Evolutionary conservation across 2,888 invertebrate species (phyloP).

Genomic region (Hanleya hanleyi): DNA sequence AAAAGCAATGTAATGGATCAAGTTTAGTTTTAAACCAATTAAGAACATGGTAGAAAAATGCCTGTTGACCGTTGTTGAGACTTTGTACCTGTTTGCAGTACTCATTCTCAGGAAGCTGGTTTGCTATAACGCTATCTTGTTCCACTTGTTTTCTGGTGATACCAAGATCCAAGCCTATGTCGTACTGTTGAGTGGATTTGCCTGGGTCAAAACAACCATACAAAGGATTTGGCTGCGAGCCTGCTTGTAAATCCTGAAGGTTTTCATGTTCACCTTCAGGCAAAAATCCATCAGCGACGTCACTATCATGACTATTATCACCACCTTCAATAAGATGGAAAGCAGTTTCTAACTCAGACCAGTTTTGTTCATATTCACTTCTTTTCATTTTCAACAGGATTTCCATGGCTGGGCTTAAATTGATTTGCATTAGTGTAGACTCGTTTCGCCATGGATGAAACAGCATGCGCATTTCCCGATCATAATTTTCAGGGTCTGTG

Average conservation of each 20-base stretch:
- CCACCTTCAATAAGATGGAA: too few relatives aligned
- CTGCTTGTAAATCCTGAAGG: neutral
- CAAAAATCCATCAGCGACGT: too few relatives aligned
- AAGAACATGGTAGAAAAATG: slow-evolving; percentile 1
- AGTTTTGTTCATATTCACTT: too few relatives aligned
- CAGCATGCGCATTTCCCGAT: slow-evolving; percentile 30
- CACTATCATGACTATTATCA: too few relatives aligned
- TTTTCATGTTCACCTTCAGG: slow-evolving; percentile 15
- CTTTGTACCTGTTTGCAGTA: neutral
- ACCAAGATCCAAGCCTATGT: slow-evolving; percentile 4
- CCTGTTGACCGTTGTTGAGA: neutral
- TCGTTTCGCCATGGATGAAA: slow-evolving; percentile 21
- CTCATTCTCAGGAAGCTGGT: neutral
- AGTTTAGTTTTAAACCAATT: neutral
- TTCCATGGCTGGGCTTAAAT: too few relatives aligned
- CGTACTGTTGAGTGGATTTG: neutral
- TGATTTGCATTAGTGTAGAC: too few relatives aligned
- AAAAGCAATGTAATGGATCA: neutral
- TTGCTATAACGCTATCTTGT: neutral
- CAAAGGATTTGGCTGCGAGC: neutral
- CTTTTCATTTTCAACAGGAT: too few relatives aligned
- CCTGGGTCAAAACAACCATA: slow-evolving; percentile 20
- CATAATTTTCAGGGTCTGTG: slow-evolving; percentile 29
- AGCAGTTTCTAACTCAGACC: too few relatives aligned
- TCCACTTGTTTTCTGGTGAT: neutral